Evolutionary conservation across 2,888 invertebrate genomes (phyloP).

Genomic region (Actias luna): DNA sequence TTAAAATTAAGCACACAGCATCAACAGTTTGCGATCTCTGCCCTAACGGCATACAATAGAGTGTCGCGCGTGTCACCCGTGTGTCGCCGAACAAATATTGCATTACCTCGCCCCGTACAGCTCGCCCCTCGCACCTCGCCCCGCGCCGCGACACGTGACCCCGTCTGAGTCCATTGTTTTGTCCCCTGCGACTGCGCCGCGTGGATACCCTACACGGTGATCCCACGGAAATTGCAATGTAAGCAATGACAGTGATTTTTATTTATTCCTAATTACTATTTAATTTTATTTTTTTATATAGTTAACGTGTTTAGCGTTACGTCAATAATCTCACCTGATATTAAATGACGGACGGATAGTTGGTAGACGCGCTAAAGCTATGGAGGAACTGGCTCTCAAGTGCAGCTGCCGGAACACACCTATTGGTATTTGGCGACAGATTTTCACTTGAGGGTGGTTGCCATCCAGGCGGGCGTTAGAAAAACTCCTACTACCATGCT

Average conservation of each 20-base stretch:
- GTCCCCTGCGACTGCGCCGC: slow-evolving; percentile 45
- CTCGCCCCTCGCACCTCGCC: slow-evolving; percentile 24
- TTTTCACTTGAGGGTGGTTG: too few species aligned
- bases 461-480: too few species aligned
- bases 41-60: slow-evolving; percentile 65
- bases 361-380: too few species aligned
- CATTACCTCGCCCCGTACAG: slow-evolving; percentile 51
- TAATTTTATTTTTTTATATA: slow-evolving; percentile 3
- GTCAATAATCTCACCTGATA: background rate
- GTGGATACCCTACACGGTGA: slow-evolving; percentile 66
- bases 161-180: slow-evolving; percentile 58
- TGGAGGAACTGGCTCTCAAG: too few species aligned
- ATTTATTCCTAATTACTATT: slow-evolving; percentile 28
- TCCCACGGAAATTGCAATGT: slow-evolving; percentile 60
- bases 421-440: too few species aligned
- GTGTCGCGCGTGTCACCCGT: slow-evolving; percentile 72
- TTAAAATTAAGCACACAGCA: slow-evolving; percentile 16
- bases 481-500: too few species aligned
- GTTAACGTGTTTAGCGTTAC: background rate
- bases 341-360: too few species aligned
- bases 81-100: slow-evolving; percentile 78
- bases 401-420: too few species aligned
- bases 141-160: slow-evolving; percentile 32
- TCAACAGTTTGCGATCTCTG: slow-evolving; percentile 54
- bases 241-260: slow-evolving; percentile 60